Conservation (phyloP, 2,797 vertebrate genomes). For the Balearica regulorum region DNA sequence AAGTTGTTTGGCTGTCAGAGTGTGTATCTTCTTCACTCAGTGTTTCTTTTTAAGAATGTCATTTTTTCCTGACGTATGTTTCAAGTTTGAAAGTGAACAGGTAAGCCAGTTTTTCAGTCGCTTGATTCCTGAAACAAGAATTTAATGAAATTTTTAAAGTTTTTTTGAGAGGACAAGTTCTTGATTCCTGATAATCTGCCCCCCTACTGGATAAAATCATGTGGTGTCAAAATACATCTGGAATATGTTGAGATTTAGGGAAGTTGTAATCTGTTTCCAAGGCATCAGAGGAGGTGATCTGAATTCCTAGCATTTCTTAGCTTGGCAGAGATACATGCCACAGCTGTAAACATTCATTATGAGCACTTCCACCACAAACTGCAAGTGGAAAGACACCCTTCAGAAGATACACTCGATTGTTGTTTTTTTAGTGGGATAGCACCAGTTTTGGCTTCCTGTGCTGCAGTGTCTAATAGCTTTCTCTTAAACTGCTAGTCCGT, state of each 20-base stretch:
- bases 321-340: accelerated
- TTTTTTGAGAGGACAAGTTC: background rate
- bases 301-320: background rate
- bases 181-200: background rate
- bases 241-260: background rate
- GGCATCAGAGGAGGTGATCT: background rate
- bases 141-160: background rate
- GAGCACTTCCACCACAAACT: background rate
- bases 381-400: background rate
- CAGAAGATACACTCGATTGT: accelerated
- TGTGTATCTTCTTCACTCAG: background rate
- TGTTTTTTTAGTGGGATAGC: background rate
- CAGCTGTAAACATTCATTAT: background rate
- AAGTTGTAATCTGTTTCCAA: background rate
- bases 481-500: background rate
- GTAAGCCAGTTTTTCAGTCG: background rate
- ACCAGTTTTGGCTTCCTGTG: background rate
- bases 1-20: background rate
- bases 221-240: background rate
- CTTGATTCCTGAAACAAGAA: background rate
- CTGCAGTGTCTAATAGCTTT: background rate
- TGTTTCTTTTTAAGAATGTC: background rate
- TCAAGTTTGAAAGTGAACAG: background rate
- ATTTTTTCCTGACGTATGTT: background rate
- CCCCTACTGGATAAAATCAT: background rate